Percentiles rank a stretch among this genome's conserved stretches.
Evolutionary conservation across 2,113 vertebrate genomes (phyloP).

Genomic region (Pelvicachromis taeniatus): DNA sequence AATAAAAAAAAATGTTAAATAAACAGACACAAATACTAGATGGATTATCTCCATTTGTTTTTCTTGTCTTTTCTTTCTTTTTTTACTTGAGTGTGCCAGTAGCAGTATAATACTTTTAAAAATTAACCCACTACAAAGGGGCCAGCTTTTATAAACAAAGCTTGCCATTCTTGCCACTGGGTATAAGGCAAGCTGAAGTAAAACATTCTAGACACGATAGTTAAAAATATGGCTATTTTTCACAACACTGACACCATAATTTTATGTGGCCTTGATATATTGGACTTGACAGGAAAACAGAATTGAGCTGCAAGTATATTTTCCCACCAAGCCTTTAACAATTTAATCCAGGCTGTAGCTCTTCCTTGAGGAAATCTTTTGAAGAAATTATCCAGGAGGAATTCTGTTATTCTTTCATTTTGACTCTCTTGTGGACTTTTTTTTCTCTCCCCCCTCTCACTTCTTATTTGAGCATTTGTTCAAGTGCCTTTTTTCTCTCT

Average conservation of each 20-base stretch:
- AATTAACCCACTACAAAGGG: background rate
- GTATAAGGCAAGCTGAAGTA: slow-evolving; percentile 12
- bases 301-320: slow-evolving; percentile 38
- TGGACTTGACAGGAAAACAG: slow-evolving; percentile 49
- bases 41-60: background rate
- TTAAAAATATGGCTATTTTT: slow-evolving; percentile 19
- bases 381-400: slow-evolving; percentile 7
- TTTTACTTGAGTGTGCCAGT: background rate
- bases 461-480: background rate
- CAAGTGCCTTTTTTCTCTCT: background rate
- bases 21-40: background rate
- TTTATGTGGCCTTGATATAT: slow-evolving; percentile 44
- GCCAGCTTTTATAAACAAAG: slow-evolving; percentile 10
- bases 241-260: slow-evolving; percentile 29
- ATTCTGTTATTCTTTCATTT: slow-evolving; percentile 7
- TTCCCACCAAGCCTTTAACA: slow-evolving; percentile 7
- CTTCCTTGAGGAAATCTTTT: slow-evolving; percentile 9
- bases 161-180: background rate
- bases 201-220: slow-evolving; percentile 9
- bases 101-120: background rate
- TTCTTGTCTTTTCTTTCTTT: background rate
- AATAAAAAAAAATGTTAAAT: background rate
- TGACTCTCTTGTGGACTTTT: background rate
- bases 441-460: background rate
- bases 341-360: background rate